phyloP scores from a whole-genome alignment of 2,888 invertebrate species.

The Athripsodes cinereus region DNA sequence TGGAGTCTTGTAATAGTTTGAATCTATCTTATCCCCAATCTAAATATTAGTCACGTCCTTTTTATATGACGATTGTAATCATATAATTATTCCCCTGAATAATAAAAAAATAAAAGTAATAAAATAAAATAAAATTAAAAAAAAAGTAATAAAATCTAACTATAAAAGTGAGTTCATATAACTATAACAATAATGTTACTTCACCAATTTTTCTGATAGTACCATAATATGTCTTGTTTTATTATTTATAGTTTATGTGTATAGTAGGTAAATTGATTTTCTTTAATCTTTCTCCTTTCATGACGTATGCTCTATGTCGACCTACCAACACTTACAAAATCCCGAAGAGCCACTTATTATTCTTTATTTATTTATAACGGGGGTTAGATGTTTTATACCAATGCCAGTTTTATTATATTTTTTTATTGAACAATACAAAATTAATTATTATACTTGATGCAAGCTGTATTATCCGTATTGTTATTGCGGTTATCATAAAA shows the following conservation, averaged over 20 bases:
- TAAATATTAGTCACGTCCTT: not conserved
- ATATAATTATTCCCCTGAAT: not conserved
- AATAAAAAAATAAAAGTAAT: no score
- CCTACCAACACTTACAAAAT: not conserved
- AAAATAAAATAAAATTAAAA: no score
- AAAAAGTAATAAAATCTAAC: no score
- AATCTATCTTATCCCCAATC: no score
- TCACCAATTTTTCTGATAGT: not conserved
- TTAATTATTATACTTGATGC: not conserved
- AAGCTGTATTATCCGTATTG: not conserved
- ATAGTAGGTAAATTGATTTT: not conserved
- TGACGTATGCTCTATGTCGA: not conserved
- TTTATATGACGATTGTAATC: not conserved
- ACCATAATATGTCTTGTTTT: not conserved
- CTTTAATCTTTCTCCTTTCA: not conserved
- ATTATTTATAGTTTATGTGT: not conserved
- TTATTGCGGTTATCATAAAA: not conserved
- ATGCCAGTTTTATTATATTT: not conserved
- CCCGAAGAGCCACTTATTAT: not conserved
- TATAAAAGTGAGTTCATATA: no score
- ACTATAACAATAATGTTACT: no score
- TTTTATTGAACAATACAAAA: not conserved
- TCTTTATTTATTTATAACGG: not conserved
- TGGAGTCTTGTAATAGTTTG: no score
- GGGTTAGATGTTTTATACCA: not conserved